Base-by-base conservation (phyloP, 1,140 invertebrate genomes). In the Amphibalanus amphitrite region DNA sequence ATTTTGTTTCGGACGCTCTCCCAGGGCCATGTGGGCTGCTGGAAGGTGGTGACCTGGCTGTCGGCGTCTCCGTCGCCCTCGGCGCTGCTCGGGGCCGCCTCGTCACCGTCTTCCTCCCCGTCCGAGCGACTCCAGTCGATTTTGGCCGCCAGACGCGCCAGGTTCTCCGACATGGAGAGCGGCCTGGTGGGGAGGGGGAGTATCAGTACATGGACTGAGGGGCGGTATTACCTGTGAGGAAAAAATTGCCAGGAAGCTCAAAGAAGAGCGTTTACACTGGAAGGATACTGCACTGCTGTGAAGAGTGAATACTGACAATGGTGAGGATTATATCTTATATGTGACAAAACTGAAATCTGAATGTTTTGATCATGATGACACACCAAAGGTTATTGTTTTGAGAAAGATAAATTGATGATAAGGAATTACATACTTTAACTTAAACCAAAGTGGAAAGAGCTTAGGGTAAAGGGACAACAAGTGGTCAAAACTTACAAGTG, bases 131-230 rank as follows among this genome's bases (percentile, higher is more conserved):
- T 87, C 79, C 97, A 98, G 78, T 97, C 95, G 72, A 97, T 97
- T 79, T 94, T 95, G 74, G 94, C 90, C 29, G 94, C 94, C 76
- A 95, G 86, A 80, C 93, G 90, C 0, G 92, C 86, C 71, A 98
- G 83, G 79, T 92, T 95, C 79, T 98, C 95, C 69, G 95, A 97
- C 82, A 97, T 86, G 33, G 93, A 93, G 71, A 95, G 83, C 8
- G 93, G 94, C 13, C 93, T 97, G 75, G 79, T 75, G 3, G 65
- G 8, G 28, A 3, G 3, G 8, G 23, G n/a, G 26, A 1, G 28
- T 8, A 8, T 26, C 65, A 67, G 26, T n/a, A n/a, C n/a, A n/a
- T n/a, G n/a, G 47, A 59, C 47, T 15, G 25, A 59, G 13, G 47
- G 25, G 47, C 13, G 25, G 47, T 59, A 59, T 59, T 13, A 59